Conservation (phyloP, 2,888 invertebrate genomes). For the Drosophila melanosoma region DNA sequence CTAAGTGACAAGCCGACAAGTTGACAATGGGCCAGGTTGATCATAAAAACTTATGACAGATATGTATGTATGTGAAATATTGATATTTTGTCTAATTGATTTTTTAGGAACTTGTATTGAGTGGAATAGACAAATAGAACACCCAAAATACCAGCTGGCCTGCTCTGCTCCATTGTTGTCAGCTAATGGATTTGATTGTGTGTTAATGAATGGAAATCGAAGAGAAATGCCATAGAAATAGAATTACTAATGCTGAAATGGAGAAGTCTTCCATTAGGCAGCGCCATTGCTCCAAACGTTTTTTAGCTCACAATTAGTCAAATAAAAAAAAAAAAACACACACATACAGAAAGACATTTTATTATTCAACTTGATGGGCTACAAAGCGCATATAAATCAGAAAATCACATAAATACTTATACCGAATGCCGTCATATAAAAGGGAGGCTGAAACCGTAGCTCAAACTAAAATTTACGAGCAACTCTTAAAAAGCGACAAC, state of each 20-base stretch:
- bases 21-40: constrained; percentile 60
- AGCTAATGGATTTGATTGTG: constrained; percentile 76
- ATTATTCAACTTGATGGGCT: constrained; percentile 66
- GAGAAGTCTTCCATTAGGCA: constrained; percentile 36
- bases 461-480: constrained; percentile 83
- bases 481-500: constrained; percentile 72
- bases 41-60: constrained; percentile 75
- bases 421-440: constrained; percentile 44
- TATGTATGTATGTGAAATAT: constrained; percentile 55
- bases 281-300: constrained; percentile 61
- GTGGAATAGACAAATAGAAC: constrained; percentile 23
- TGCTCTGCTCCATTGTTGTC: constrained; percentile 46
- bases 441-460: constrained; percentile 59
- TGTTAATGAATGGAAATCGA: constrained; percentile 71
- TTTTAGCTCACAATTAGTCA: constrained; percentile 61
- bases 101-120: constrained; percentile 43
- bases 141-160: constrained; percentile 36
- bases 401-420: constrained; percentile 73
- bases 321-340: constrained; percentile 42
- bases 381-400: constrained; percentile 82
- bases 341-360: constrained; percentile 38
- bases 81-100: constrained; percentile 74
- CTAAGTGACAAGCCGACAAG: constrained; percentile 61
- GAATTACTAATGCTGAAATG: constrained; percentile 14
- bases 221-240: constrained; percentile 38